Evolutionary conservation across 2,113 vertebrate genomes (phyloP).

Genomic region (Gobiocypris rarus): DNA sequence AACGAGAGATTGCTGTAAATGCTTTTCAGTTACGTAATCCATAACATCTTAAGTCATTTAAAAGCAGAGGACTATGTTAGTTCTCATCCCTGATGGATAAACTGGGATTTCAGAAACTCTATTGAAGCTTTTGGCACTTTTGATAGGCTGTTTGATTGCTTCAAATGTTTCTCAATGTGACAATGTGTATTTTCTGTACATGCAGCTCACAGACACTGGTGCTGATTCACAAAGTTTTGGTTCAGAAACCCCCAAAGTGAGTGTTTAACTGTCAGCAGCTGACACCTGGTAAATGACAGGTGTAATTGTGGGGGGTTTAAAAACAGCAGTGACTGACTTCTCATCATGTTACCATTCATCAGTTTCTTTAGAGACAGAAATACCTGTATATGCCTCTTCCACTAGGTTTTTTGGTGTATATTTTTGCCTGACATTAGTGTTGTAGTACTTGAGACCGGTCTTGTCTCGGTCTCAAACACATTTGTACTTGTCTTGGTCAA

Average conservation of each 20-base stretch:
- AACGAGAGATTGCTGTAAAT: background rate
- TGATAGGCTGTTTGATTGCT: background rate
- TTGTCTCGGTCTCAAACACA: too few relatives aligned
- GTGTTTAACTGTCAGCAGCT: slow-evolving; percentile 24
- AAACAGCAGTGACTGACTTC: background rate
- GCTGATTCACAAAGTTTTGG: background rate
- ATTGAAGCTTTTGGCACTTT: background rate
- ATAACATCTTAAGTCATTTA: background rate
- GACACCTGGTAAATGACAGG: slow-evolving; percentile 34
- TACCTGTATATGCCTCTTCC: background rate
- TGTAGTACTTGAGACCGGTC: too few relatives aligned
- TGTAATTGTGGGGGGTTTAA: slow-evolving; percentile 22
- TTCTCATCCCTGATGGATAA: background rate
- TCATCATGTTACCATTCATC: too few relatives aligned
- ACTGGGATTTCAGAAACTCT: background rate
- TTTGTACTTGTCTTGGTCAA: too few relatives aligned
- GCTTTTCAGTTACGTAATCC: background rate
- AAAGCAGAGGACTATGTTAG: background rate
- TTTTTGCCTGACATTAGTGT: background rate
- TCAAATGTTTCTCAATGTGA: background rate
- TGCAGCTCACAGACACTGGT: background rate
- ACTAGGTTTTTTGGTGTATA: too few relatives aligned
- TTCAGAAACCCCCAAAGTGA: background rate
- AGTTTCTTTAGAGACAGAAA: background rate
- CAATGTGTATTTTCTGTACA: background rate